These are phyloP conservation scores for Seladonia tumulorum DNA, from an alignment of 2,888 invertebrate species.

Conservation along the genomic window DNA sequence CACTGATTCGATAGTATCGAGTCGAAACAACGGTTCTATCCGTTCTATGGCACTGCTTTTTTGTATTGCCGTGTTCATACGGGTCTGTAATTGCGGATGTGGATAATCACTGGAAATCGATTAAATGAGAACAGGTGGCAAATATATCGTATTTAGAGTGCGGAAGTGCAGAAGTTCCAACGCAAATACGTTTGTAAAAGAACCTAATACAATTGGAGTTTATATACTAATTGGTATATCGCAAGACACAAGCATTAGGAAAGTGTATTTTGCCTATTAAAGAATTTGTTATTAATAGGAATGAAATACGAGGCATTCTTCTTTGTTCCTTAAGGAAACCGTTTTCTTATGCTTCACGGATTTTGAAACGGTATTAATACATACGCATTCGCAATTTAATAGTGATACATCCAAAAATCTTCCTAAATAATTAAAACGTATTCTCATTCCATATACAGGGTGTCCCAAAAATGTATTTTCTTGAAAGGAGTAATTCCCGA, in stretches of 20 bases:
- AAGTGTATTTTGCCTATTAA: background rate
- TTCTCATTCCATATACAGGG: too few relatives aligned
- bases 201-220: background rate
- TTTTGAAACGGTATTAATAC: too few relatives aligned
- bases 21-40: background rate
- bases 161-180: background rate
- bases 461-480: too few relatives aligned
- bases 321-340: too few relatives aligned
- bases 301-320: too few relatives aligned
- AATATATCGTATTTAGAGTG: background rate
- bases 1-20: constrained; percentile 36
- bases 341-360: too few relatives aligned
- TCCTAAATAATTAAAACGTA: too few relatives aligned
- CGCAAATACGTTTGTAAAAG: background rate
- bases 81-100: background rate
- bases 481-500: too few relatives aligned
- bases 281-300: too few relatives aligned
- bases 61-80: background rate
- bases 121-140: background rate
- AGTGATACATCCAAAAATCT: too few relatives aligned
- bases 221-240: background rate
- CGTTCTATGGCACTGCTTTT: background rate
- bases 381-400: too few relatives aligned
- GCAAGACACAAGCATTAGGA: background rate
- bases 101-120: background rate